Evolutionary conservation across 2,797 vertebrate species (phyloP), one percentile per base, ranked within the genome.

Genomic region (Siniperca scherzeri): DNA sequence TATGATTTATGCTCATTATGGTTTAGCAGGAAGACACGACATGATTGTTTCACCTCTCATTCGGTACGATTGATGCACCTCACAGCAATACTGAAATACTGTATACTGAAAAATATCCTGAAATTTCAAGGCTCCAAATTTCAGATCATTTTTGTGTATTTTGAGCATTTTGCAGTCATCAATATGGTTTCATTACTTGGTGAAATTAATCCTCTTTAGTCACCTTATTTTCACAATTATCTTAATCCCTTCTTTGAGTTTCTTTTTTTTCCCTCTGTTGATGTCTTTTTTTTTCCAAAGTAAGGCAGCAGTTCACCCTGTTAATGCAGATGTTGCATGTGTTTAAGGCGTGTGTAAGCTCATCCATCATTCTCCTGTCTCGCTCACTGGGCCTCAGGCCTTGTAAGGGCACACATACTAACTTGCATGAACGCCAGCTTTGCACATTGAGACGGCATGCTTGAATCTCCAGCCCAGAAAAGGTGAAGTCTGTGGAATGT

Each of bases 361-460:
- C 92, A 92, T 92, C 86, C 77, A 86, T 91, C 84, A 88, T 81
- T 74, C 75, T 84, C 76, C 56, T 70, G 70, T 85, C 71, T 87
- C n/a, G 46, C 74, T 80, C 62, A 80, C 55, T 46, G 70, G 77
- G 86, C 88, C 79, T 60, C 64, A 14, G 77, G 80, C 84, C 89
- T 85, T 85, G 85, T 85, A 77, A 80, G 85, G 77, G 76, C 91
- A 90, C 90, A 55, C 68, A 83, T 89, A 97, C 97, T 99, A 99
- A 99, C 97, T 91, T 42, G 98, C 98, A 99, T 99, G 98, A 94
- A 50, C 68, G 3, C 62, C 81, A 80, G 76, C 86, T 89, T 87
- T 87, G 68, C 74, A 86, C 83, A 88, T 73, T 70, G 71, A 88
- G 79, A 85, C n/a, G 50, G 91, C 93, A 91, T 93, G 93, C 85